These are phyloP conservation scores for Chrysina gloriosa DNA, from an alignment of 2,888 invertebrate species.

Conservation along the genomic window DNA sequence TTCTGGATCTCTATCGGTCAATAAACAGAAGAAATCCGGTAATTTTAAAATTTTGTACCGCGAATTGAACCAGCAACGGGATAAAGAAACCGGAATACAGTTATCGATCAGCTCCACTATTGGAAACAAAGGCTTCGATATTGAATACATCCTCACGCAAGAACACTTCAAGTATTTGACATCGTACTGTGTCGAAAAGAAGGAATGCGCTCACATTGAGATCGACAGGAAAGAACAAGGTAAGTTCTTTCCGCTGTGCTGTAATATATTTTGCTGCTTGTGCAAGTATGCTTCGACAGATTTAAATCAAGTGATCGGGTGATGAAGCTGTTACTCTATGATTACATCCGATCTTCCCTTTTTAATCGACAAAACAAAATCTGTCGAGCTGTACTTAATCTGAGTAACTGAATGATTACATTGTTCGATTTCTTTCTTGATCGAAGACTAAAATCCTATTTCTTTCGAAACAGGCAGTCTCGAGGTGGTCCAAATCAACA, in stretches of 20 bases:
- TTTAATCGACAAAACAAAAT: too few species aligned
- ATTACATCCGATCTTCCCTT: too few species aligned
- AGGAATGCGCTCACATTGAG: slow-evolving; percentile 81
- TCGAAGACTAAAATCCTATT: too few species aligned
- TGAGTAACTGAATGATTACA: too few species aligned
- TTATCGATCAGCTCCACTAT: slow-evolving; percentile 76
- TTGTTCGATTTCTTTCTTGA: too few species aligned
- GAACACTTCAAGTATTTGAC: slow-evolving; percentile 77
- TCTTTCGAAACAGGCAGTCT: slow-evolving; percentile 57
- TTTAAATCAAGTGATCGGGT: too few species aligned
- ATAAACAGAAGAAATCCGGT: slow-evolving; percentile 75
- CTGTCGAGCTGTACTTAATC: too few species aligned
- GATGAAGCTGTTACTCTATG: too few species aligned
- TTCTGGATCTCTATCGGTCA: slow-evolving; percentile 77
- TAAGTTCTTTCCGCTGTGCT: too few species aligned
- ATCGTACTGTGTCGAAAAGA: slow-evolving; percentile 83
- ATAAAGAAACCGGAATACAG: slow-evolving; percentile 71
- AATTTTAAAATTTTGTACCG: slow-evolving; percentile 81
- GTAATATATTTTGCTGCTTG: too few species aligned
- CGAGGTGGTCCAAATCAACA: slow-evolving; percentile 65
- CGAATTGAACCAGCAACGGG: slow-evolving; percentile 68
- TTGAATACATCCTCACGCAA: slow-evolving; percentile 78
- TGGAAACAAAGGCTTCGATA: slow-evolving; percentile 77
- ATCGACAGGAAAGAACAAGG: slow-evolving; percentile 68
- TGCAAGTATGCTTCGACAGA: too few species aligned